Percentiles rank a stretch among this genome's conserved stretches.
Evolutionary conservation across 2,888 invertebrate genomes (phyloP).

Genomic region (Chrysina gloriosa): DNA sequence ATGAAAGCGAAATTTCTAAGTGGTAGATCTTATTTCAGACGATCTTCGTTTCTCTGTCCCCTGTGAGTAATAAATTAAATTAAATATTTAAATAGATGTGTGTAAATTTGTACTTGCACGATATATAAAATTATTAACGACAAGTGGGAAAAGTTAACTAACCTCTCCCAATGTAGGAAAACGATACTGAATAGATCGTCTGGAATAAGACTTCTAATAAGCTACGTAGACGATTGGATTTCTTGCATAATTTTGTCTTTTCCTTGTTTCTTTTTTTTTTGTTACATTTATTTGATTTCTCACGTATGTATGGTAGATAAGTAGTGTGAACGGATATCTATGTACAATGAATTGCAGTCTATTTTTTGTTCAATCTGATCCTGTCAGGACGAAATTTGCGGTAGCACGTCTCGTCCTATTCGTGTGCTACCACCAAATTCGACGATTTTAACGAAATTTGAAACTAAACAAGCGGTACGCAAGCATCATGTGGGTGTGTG

Average conservation of each 20-base stretch:
- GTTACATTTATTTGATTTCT: background rate
- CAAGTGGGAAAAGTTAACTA: background rate
- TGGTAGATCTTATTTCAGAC: background rate
- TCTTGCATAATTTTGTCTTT: no score
- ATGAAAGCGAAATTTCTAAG: background rate
- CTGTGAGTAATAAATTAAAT: no score
- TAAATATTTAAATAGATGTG: no score
- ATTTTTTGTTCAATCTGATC: constrained; percentile 21
- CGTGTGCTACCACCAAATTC: no score
- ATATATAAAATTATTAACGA: no score
- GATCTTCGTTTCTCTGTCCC: no score
- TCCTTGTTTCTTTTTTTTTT: constrained; percentile 2
- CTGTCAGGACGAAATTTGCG: constrained; percentile 8
- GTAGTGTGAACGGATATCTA: constrained; percentile 8
- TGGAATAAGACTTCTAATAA: no score
- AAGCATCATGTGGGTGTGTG: constrained; percentile 15
- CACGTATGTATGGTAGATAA: background rate
- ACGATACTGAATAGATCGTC: no score
- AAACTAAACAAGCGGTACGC: background rate
- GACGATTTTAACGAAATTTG: background rate
- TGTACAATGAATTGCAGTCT: constrained; percentile 34
- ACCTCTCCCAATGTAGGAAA: background rate
- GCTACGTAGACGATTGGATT: no score
- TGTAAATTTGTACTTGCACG: constrained; percentile 6
- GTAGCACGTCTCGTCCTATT: no score